These are phyloP conservation scores for Ameiurus melas DNA, from an alignment of 2,113 vertebrate species.

Conservation along the genomic window DNA sequence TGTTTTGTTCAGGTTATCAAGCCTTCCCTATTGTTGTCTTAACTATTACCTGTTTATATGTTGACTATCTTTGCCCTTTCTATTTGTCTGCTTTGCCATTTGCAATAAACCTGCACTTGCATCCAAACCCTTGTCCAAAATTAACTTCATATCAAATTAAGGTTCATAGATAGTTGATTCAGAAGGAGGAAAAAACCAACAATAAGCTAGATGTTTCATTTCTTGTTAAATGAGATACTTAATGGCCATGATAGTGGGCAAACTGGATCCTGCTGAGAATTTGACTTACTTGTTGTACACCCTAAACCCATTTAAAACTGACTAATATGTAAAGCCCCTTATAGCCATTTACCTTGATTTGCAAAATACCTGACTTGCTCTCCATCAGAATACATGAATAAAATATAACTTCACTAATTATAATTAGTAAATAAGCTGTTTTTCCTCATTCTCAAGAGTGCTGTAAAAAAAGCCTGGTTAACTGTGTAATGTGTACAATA, in stretches of 20 bases:
- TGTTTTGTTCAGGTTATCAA: not conserved
- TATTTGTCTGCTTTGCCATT: not conserved
- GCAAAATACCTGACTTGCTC: not conserved
- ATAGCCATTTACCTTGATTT: not conserved
- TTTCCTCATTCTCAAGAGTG: not conserved
- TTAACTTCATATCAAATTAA: not conserved
- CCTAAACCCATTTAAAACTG: not conserved
- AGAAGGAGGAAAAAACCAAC: not conserved
- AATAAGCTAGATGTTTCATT: not conserved
- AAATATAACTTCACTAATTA: not conserved
- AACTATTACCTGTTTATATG: not conserved
- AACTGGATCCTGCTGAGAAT: not conserved
- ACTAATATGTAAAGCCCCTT: slow-evolving; percentile 3
- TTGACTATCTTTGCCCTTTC: not conserved
- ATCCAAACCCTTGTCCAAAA: not conserved
- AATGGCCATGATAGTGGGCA: not conserved
- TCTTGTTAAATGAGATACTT: not conserved
- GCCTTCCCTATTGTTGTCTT: not conserved
- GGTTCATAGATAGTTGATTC: not conserved
- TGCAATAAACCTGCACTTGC: not conserved
- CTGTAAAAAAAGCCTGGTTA: not conserved
- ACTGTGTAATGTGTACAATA: no score
- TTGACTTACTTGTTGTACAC: not conserved
- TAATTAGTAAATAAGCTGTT: not conserved
- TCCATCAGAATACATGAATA: not conserved